These are phyloP conservation scores for Tupaia tana DNA, from an alignment of 2,113 vertebrate species.

Conservation along the genomic window DNA sequence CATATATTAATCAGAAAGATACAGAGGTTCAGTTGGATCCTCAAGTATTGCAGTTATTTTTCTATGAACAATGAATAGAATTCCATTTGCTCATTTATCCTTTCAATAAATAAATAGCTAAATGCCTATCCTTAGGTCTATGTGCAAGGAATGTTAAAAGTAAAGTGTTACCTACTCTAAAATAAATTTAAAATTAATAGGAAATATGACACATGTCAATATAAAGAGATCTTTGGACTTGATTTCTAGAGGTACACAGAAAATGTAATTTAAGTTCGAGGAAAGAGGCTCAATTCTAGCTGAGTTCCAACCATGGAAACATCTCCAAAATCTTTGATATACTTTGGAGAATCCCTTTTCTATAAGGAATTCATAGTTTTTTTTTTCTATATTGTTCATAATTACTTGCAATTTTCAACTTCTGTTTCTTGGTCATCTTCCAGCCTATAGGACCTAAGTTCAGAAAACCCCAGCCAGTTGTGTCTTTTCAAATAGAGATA, in stretches of 20 bases:
- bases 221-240: not conserved
- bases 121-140: not conserved
- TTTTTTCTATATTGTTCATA: not conserved
- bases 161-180: not conserved
- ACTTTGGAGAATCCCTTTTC: constrained; percentile 12
- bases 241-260: not conserved
- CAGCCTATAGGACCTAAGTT: not conserved
- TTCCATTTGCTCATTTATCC: constrained; percentile 2
- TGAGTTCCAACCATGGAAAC: not conserved
- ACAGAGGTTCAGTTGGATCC: not conserved
- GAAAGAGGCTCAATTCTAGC: not conserved
- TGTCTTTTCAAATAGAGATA: constrained; percentile 51
- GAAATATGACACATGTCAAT: not conserved
- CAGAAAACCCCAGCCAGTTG: not conserved
- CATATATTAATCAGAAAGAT: constrained; percentile 1
- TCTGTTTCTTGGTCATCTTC: not conserved
- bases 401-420: not conserved
- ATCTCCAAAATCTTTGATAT: not conserved
- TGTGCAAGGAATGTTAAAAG: not conserved
- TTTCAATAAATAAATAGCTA: constrained; percentile 37
- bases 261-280: not conserved
- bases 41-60: not conserved
- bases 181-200: constrained; percentile 31
- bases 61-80: not conserved
- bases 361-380: not conserved